Percentiles rank a stretch among this genome's conserved stretches.
phyloP scores from a whole-genome alignment of 2,113 vertebrate species.

The Naja naja region DNA sequence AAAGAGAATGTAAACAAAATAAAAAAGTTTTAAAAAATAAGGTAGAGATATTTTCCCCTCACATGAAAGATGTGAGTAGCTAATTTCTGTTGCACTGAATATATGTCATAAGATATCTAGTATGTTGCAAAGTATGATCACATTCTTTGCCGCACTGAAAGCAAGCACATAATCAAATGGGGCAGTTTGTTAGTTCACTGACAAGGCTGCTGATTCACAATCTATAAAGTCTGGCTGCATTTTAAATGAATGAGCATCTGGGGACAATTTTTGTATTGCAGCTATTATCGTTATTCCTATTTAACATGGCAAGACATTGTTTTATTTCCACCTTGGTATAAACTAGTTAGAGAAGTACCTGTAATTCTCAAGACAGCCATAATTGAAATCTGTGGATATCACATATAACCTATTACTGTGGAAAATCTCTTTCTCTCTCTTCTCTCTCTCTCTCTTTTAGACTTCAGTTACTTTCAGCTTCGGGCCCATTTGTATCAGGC shows the following conservation, averaged over 20 bases:
- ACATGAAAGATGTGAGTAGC: neutral
- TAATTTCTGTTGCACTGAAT: neutral
- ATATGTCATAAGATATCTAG: neutral
- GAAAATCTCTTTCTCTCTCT: neutral
- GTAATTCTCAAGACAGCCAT: neutral
- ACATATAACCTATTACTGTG: neutral
- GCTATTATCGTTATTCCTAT: neutral
- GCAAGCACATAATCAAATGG: neutral
- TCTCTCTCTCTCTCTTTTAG: constrained; percentile 35
- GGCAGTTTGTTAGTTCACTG: neutral
- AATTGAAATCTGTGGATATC: neutral
- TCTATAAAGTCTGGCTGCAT: neutral
- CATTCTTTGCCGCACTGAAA: neutral
- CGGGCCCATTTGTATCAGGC: constrained; percentile 91
- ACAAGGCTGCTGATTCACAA: neutral
- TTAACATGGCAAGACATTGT: neutral
- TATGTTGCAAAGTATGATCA: neutral
- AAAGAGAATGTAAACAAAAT: neutral
- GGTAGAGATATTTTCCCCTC: neutral
- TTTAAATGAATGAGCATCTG: neutral
- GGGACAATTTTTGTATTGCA: neutral
- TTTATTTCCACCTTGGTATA: neutral
- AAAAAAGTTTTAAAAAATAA: neutral
- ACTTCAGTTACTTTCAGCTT: constrained; percentile 90
- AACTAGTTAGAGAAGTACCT: neutral